Base-by-base conservation (phyloP, 2,888 invertebrate genomes). In the Brenthis ino region DNA sequence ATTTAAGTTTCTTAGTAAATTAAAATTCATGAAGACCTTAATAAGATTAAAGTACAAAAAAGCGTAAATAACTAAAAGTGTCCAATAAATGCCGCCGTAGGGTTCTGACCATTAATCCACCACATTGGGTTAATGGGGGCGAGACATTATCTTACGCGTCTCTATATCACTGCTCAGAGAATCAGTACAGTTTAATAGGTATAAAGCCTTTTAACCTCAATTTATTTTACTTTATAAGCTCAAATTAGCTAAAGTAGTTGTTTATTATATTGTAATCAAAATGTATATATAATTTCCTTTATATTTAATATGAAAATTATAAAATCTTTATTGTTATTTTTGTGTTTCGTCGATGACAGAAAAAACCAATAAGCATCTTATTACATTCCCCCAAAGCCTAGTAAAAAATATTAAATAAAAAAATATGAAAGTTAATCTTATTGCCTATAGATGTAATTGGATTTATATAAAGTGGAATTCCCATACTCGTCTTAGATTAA, bases 111-210 rank as follows among this genome's bases (percentile, higher is more conserved):
- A 71, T 75, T 72, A 75, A 74, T 75, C 72, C 74, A 65, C 69
- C 74, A 72, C 75, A 74, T 72, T 72, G 72, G 69, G 69, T 74
- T 75, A 75, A 75, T 75, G 71, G 71, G 71, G 72, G 71, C 56
- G 69, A 71, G 72, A 74, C 70, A 74, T 71, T 72, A 74, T 74
- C 71, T 74, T 68, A 65, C 64, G 69, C 74, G 60, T 68, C 71
- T 66, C 67, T 74, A 72, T 72, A 72, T 75, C 75, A 75, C 71
- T 70, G 68, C 67, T 63, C 67, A 66, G 57, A 66, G 69, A 69
- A 69, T 67, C 69, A 65, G 67, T 69, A 54, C 53, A 69, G 69
- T 67, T 68, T 67, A 60, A 69, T 67, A 65, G 60, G 55, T 66
- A 67, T 65, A 63, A 61, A 65, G 53, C 65, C 65, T 72, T 57